phyloP scores from a whole-genome alignment of 2,888 invertebrate genomes.

The Cheilosia soror region DNA sequence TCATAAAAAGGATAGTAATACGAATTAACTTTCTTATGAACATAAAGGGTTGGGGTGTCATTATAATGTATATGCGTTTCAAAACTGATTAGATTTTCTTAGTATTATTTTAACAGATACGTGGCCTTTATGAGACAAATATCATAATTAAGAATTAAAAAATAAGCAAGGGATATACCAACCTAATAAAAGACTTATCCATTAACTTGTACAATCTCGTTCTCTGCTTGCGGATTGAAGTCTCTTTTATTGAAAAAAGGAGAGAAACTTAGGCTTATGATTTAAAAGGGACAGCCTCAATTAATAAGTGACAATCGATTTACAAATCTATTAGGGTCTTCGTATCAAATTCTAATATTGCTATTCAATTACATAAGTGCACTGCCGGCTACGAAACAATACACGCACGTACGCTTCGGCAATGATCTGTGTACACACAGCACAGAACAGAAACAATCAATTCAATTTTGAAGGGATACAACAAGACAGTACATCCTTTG shows the following conservation, averaged over 20 bases:
- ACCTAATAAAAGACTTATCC: slow-evolving; percentile 70
- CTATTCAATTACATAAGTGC: slow-evolving; percentile 74
- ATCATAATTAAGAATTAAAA: slow-evolving; percentile 34
- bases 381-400: slow-evolving; percentile 64
- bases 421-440: slow-evolving; percentile 57
- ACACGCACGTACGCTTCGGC: slow-evolving; percentile 45
- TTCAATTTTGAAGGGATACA: slow-evolving; percentile 67
- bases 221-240: slow-evolving; percentile 20
- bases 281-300: slow-evolving; percentile 20
- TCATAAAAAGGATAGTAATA: slow-evolving; percentile 64
- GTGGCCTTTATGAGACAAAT: slow-evolving; percentile 46
- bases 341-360: slow-evolving; percentile 18
- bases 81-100: slow-evolving; percentile 27
- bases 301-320: slow-evolving; percentile 60
- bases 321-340: slow-evolving; percentile 58
- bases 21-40: slow-evolving; percentile 32
- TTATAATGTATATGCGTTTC: slow-evolving; percentile 20
- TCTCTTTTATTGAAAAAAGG: slow-evolving; percentile 26
- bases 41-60: not conserved
- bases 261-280: slow-evolving; percentile 13
- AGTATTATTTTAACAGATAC: not conserved
- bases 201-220: slow-evolving; percentile 60
- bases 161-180: slow-evolving; percentile 39
- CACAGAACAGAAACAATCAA: slow-evolving; percentile 56
- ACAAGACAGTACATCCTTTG: slow-evolving; percentile 50